phyloP scores from a whole-genome alignment of 2,113 vertebrate species.

The Trochalopteron elliotii region DNA sequence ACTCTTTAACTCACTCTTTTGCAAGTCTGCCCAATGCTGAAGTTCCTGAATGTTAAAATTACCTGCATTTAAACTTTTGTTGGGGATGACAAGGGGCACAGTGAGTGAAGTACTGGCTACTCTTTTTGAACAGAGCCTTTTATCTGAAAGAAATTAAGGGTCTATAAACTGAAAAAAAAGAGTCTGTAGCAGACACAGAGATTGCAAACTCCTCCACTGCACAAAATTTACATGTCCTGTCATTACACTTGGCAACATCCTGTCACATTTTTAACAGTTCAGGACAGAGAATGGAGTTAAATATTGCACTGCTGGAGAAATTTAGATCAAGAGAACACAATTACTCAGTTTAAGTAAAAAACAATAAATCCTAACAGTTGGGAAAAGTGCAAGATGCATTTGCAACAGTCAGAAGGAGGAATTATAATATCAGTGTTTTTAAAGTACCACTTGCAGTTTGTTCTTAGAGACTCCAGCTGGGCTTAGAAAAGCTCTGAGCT shows the following conservation, averaged over 20 bases:
- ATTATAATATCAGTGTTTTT: not conserved
- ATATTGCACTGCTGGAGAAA: not conserved
- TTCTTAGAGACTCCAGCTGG: not conserved
- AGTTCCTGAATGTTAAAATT: not conserved
- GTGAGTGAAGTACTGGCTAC: not conserved
- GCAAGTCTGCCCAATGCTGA: not conserved
- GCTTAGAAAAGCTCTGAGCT: not conserved
- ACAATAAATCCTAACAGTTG: not conserved
- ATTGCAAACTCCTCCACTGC: not conserved
- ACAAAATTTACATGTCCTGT: not conserved
- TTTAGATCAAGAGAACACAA: not conserved
- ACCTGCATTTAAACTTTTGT: not conserved
- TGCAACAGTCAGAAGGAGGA: not conserved
- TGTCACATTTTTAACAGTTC: not conserved
- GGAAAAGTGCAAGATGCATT: not conserved
- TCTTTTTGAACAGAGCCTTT: not conserved
- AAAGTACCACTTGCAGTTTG: not conserved
- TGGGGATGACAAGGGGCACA: not conserved
- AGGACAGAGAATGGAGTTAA: not conserved
- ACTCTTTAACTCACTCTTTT: not conserved
- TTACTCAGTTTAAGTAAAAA: not conserved
- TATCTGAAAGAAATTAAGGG: not conserved
- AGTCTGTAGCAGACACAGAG: not conserved
- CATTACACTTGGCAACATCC: not conserved
- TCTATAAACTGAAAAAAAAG: not conserved